phyloP scores from a whole-genome alignment of 1,140 invertebrate species.

The Pantala flavescens region DNA sequence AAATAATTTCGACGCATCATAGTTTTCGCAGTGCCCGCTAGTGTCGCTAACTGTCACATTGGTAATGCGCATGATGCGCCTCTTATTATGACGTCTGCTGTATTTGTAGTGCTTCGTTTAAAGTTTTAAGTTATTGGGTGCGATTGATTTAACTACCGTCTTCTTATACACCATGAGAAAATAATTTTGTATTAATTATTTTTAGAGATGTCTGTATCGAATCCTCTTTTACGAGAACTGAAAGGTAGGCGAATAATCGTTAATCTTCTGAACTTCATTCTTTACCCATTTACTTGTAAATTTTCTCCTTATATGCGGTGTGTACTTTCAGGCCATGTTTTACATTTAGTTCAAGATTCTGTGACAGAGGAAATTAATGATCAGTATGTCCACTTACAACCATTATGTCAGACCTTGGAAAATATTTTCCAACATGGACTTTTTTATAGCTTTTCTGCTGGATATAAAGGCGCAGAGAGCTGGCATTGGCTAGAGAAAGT shows the following conservation, averaged over 20 bases:
- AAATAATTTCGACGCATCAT: no score
- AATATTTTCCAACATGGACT: constrained; percentile 40
- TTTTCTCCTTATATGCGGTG: no score
- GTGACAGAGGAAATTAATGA: constrained; percentile 32
- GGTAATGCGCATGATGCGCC: neutral
- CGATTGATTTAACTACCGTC: neutral
- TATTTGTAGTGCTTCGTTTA: neutral
- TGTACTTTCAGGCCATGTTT: neutral
- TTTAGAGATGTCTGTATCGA: neutral
- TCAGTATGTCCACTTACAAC: constrained; percentile 31
- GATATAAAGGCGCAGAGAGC: constrained; percentile 33
- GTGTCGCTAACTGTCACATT: neutral
- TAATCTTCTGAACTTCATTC: neutral
- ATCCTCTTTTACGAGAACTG: neutral
- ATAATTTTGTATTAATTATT: neutral
- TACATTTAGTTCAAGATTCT: neutral
- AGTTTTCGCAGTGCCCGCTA: neutral
- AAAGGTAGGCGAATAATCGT: neutral
- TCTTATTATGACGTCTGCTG: neutral
- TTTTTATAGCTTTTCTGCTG: constrained; percentile 31
- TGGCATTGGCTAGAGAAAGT: constrained; percentile 42
- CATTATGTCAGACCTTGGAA: constrained; percentile 39
- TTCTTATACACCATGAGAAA: neutral
- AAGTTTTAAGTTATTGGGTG: neutral
- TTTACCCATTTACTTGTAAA: neutral